Percentiles rank a stretch among this genome's conserved stretches.
These are phyloP conservation scores for Corythoichthys haematopterus DNA, from an alignment of 2,113 vertebrate species.

Conservation along the genomic window DNA sequence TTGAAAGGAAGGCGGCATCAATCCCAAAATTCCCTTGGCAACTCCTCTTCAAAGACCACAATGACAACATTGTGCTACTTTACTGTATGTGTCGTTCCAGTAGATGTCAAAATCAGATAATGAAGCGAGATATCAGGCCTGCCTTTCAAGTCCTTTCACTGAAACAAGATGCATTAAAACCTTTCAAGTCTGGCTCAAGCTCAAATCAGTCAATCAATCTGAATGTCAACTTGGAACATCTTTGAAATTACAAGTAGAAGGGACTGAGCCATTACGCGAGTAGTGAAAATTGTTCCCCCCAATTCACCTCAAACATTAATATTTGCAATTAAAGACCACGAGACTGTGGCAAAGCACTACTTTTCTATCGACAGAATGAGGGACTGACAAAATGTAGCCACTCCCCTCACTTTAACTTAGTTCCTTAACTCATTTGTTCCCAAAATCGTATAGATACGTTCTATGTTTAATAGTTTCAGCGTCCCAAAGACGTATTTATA, in stretches of 20 bases:
- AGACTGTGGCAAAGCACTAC: background rate
- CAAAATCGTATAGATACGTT: too few species aligned
- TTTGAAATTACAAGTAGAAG: background rate
- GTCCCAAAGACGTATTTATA: too few species aligned
- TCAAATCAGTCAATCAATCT: slow-evolving; percentile 8
- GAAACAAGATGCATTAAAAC: slow-evolving; percentile 32
- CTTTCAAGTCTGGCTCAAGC: slow-evolving; percentile 16
- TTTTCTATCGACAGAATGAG: background rate
- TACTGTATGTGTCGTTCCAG: slow-evolving; percentile 4
- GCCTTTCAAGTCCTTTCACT: slow-evolving; percentile 34
- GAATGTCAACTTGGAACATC: background rate
- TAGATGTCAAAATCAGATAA: slow-evolving; percentile 32
- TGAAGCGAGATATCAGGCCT: slow-evolving; percentile 25
- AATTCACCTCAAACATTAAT: too few species aligned
- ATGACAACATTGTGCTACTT: slow-evolving; percentile 22
- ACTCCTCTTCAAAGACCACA: slow-evolving; percentile 30
- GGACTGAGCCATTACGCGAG: too few species aligned
- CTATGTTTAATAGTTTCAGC: too few species aligned
- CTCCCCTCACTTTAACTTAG: background rate
- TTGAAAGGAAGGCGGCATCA: slow-evolving; percentile 30
- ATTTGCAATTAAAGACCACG: background rate
- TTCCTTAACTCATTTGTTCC: background rate
- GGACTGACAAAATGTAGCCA: background rate
- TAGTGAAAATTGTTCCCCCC: background rate
- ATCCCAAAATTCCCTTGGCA: slow-evolving; percentile 6